A percentile compares a stretch with the other conserved stretches of the same genome.
Evolutionary conservation across 2,797 vertebrate genomes (phyloP).

Genomic region (Otus scops): DNA sequence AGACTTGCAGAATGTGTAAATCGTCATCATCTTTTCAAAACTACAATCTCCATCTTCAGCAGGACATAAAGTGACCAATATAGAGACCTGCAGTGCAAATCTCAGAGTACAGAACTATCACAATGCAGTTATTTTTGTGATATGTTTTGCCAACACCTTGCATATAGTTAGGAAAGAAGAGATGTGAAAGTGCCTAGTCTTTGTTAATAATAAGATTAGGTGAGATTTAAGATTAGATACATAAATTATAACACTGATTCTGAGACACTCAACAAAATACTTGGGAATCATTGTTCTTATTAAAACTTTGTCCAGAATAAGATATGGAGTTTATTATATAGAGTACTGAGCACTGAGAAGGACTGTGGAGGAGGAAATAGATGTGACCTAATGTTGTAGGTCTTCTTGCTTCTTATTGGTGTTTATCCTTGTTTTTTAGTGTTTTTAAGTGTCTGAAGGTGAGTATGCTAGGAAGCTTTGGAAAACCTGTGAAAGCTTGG

Average conservation of each 20-base stretch:
- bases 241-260: background rate
- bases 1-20: constrained; percentile 37
- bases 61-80: background rate
- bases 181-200: background rate
- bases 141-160: background rate
- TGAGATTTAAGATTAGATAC: background rate
- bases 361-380: background rate
- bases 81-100: background rate
- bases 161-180: background rate
- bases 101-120: background rate
- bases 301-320: background rate
- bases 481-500: background rate
- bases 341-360: background rate
- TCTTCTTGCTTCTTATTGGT: background rate
- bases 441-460: background rate
- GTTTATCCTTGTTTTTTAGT: background rate
- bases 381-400: background rate
- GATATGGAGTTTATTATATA: background rate
- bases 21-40: background rate
- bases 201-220: background rate
- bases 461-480: background rate
- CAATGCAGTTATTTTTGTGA: background rate
- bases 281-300: background rate
- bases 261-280: background rate
- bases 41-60: background rate